phyloP scores from a whole-genome alignment of 37 sponge, comb jelly and placozoan genomes.

The Bolinopsis microptera region DNA sequence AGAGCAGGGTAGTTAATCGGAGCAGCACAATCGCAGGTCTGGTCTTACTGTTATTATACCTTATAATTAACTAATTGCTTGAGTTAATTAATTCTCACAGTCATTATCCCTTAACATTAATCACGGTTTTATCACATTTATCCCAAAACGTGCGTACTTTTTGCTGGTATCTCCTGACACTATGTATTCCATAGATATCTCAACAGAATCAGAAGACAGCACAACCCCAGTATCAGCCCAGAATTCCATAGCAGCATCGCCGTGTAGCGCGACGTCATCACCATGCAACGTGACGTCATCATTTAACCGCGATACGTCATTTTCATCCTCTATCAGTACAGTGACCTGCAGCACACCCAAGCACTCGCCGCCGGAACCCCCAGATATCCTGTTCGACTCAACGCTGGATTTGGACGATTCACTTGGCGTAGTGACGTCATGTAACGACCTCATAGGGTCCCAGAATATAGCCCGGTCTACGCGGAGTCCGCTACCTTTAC shows the following conservation, averaged over 20 bases:
- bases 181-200: background rate
- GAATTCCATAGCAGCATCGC: background rate
- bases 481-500: background rate
- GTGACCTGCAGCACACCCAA: slow-evolving; percentile 12
- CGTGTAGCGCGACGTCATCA: background rate
- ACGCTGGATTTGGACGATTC: background rate
- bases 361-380: slow-evolving; percentile 8
- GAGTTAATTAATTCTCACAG: no score
- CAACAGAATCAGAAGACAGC: background rate
- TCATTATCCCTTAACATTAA: no score
- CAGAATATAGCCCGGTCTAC: background rate
- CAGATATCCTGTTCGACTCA: background rate
- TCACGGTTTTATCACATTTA: no score
- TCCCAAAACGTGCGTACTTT: no score
- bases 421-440: background rate
- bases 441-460: background rate
- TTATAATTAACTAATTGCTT: no score
- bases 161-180: no score
- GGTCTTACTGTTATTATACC: no score
- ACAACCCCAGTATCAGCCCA: background rate
- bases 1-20: background rate
- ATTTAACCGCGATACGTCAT: background rate
- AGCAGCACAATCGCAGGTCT: background rate
- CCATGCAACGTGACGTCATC: background rate
- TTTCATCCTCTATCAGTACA: background rate